Evolutionary conservation across 2,113 vertebrate species (phyloP).

Genomic region (Centropus unirufus): DNA sequence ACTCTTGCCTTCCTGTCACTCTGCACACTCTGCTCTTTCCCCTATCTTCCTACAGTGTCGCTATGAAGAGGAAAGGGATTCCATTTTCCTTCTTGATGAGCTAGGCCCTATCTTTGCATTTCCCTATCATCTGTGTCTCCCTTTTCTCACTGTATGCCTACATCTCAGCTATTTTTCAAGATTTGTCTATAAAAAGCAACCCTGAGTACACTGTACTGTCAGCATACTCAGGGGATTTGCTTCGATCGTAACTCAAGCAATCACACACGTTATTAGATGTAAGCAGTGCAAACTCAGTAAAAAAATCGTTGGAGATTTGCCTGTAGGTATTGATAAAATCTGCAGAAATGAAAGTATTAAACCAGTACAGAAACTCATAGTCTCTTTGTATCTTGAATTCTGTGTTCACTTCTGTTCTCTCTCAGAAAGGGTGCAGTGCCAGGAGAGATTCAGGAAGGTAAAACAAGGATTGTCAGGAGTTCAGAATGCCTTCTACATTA

Average conservation of each 20-base stretch:
- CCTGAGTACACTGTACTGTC: not conserved
- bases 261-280: fast-evolving
- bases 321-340: not conserved
- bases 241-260: not conserved
- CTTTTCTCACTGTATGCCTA: not conserved
- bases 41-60: not conserved
- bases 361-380: not conserved
- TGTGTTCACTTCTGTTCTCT: not conserved
- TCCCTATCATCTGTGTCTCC: not conserved
- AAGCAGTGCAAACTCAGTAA: not conserved
- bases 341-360: not conserved
- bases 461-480: not conserved
- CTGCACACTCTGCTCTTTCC: not conserved
- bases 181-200: not conserved
- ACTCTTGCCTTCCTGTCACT: not conserved
- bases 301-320: not conserved
- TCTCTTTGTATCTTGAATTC: not conserved
- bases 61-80: not conserved
- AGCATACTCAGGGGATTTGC: not conserved
- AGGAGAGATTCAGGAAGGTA: not conserved
- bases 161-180: not conserved
- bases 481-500: not conserved
- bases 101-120: not conserved
- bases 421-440: not conserved
- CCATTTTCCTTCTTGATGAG: not conserved